A percentile compares a stretch with the other conserved stretches of the same genome.
Evolutionary conservation across 2,113 vertebrate genomes (phyloP).

Genomic region (Propithecus coquereli): DNA sequence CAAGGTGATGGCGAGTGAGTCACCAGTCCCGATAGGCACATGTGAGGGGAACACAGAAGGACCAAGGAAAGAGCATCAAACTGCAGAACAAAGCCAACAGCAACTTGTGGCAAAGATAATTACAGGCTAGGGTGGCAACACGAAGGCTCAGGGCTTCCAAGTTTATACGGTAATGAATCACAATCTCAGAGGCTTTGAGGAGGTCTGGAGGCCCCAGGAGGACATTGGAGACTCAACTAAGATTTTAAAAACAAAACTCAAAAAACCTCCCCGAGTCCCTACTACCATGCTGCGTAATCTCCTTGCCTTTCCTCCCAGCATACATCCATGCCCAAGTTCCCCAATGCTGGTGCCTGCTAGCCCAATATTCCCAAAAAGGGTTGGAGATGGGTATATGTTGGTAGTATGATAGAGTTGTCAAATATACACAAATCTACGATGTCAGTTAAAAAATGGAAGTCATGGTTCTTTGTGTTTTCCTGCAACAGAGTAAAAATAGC

Average conservation of each 20-base stretch:
- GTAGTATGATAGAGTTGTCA: not conserved
- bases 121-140: conserved; percentile 53
- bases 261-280: too few species aligned
- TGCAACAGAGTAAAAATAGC: not conserved
- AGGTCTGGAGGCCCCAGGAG: conserved; percentile 37
- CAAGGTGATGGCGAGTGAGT: not conserved
- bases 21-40: not conserved
- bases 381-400: not conserved
- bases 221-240: not conserved
- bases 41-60: not conserved
- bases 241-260: not conserved
- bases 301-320: not conserved
- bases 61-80: conserved; percentile 70
- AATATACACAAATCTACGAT: not conserved
- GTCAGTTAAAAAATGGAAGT: not conserved
- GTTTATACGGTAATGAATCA: conserved; percentile 74
- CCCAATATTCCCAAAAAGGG: not conserved
- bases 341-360: too few species aligned
- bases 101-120: conserved; percentile 71
- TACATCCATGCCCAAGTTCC: too few species aligned
- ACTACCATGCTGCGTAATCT: not conserved
- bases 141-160: conserved; percentile 65
- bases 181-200: conserved; percentile 76
- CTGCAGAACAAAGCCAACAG: conserved; percentile 72
- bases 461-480: not conserved